Evolutionary conservation across 2,888 invertebrate genomes (phyloP).

Genomic region (Unio pictorum): DNA sequence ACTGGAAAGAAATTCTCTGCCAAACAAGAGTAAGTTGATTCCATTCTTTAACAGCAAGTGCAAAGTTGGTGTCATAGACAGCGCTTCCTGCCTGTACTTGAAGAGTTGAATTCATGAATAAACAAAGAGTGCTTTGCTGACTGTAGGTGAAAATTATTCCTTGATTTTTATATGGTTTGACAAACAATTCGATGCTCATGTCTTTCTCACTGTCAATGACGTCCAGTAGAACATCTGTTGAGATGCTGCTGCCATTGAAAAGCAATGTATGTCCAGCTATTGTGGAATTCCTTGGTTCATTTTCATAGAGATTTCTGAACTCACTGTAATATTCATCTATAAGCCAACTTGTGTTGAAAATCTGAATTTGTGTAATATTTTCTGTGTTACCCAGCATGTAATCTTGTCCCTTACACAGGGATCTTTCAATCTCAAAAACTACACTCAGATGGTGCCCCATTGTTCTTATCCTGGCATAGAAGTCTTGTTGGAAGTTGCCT

Average conservation of each 20-base stretch:
- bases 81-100: conserved; percentile 12
- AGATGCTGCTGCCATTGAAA: conserved; percentile 15
- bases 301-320: conserved; percentile 18
- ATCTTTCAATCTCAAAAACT: conserved; percentile 11
- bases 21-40: conserved; percentile 39
- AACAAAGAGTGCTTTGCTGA: too few species aligned
- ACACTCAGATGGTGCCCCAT: conserved; percentile 16
- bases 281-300: conserved; percentile 13
- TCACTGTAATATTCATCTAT: conserved; percentile 15
- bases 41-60: conserved; percentile 33
- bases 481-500: conserved; percentile 2
- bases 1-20: conserved; percentile 6
- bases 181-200: conserved; percentile 26
- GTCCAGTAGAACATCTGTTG: conserved; percentile 13
- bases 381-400: conserved; percentile 17
- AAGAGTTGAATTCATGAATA: background rate
- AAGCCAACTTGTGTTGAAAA: conserved; percentile 11
- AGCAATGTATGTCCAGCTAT: conserved; percentile 23
- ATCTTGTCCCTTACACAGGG: conserved; percentile 9
- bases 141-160: conserved; percentile 29
- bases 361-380: conserved; percentile 1
- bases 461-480: conserved; percentile 11
- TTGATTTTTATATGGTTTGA: conserved; percentile 17
- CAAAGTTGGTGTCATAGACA: conserved; percentile 26
- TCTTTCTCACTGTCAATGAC: conserved; percentile 22